These are phyloP conservation scores for Aphrocallistes beatrix DNA, from an alignment of 37 sponge, comb jelly and placozoan genomes.

Conservation along the genomic window DNA sequence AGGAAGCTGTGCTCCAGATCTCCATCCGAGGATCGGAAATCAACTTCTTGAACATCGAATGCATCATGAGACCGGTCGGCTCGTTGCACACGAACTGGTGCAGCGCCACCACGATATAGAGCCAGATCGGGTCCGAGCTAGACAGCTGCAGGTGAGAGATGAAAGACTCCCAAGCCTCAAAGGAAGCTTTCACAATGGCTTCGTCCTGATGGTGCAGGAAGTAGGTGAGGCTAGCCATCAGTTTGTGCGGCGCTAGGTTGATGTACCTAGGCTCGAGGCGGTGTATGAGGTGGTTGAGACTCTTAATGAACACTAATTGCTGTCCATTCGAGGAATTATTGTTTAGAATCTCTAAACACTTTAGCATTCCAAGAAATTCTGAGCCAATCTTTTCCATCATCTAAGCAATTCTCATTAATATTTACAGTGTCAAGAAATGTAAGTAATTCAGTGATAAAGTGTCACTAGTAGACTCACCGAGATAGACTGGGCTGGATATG, in stretches of 20 bases:
- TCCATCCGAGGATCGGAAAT: neutral
- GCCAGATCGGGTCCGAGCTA: neutral
- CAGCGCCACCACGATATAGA: neutral
- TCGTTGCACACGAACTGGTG: neutral
- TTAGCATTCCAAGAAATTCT: neutral
- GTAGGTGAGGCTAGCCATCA: slow-evolving; percentile 6
- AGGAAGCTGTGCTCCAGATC: neutral
- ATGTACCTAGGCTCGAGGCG: neutral
- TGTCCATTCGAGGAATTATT: neutral
- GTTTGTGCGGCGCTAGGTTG: neutral
- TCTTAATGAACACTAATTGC: neutral
- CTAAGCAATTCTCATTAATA: too few species aligned
- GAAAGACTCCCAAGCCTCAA: neutral
- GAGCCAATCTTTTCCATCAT: too few species aligned
- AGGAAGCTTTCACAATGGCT: neutral
- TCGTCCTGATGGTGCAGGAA: neutral
- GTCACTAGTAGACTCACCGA: too few species aligned
- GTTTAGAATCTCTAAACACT: neutral
- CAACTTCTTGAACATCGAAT: neutral
- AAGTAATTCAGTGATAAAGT: too few species aligned
- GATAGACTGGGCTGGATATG: neutral
- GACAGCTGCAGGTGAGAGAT: neutral
- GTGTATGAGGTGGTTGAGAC: neutral
- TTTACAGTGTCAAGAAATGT: too few species aligned
- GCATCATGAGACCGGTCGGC: neutral